Evolutionary conservation across 2,797 vertebrate species (phyloP).

Genomic region (Hyperoplus immaculatus): DNA sequence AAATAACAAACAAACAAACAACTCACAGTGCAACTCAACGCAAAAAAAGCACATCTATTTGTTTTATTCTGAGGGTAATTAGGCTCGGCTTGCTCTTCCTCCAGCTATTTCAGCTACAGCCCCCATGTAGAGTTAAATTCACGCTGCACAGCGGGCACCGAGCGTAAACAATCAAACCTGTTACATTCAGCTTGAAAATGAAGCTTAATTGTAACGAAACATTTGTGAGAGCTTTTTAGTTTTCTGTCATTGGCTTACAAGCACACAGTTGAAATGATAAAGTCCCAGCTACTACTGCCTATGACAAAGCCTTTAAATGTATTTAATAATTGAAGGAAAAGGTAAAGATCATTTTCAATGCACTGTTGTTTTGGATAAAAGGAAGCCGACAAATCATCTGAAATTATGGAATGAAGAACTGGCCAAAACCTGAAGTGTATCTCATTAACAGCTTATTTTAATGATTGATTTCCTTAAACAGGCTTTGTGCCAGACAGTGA

Average conservation of each 20-base stretch:
- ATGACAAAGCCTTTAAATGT: constrained; percentile 15
- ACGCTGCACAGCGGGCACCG: constrained; percentile 38
- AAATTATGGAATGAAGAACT: constrained; percentile 12
- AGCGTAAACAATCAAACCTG: constrained; percentile 66
- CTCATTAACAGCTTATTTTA: background rate
- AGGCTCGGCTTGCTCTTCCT: constrained; percentile 54
- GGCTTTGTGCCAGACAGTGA: background rate
- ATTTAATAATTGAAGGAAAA: constrained; percentile 22
- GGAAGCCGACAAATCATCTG: constrained; percentile 14
- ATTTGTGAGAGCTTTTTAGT: constrained; percentile 35
- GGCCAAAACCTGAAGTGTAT: background rate
- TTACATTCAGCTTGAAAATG: constrained; percentile 57
- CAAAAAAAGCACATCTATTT: constrained; percentile 39
- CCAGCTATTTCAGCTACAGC: constrained; percentile 57
- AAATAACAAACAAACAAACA: constrained; percentile 26
- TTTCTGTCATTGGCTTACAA: constrained; percentile 35
- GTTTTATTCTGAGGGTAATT: constrained; percentile 63
- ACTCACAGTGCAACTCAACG: constrained; percentile 14
- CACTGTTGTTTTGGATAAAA: constrained; percentile 10
- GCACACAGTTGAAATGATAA: constrained; percentile 35
- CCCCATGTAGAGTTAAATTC: constrained; percentile 62
- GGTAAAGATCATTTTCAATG: constrained; percentile 17
- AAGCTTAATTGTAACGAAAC: constrained; percentile 34
- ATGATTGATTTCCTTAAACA: constrained; percentile 4
- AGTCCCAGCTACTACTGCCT: background rate